Base-by-base conservation (phyloP, 2,797 vertebrate species). In the Chrysocyon brachyurus region DNA sequence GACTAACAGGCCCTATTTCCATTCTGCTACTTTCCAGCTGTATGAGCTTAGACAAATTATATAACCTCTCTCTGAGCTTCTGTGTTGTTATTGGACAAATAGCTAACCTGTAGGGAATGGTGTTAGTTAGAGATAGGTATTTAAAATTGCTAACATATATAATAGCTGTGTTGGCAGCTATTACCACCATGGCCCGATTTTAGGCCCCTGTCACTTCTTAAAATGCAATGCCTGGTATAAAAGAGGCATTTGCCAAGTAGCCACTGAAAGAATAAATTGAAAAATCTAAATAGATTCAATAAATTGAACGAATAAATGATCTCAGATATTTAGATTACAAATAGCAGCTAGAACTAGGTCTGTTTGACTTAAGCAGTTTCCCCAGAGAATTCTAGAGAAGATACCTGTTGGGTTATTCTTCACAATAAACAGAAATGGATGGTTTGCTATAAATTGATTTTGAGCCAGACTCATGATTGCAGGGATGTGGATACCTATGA, bases 391-490 rank as follows among this genome's bases (percentile, higher is more conserved):
- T 95, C n/a, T 83, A 54, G 31, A 40, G 88, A 90, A 57, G 11
- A 10, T 98, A 99, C 98, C 98, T 98, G 98, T 98, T 91, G 90
- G 88, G 12, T 97, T 98, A 92, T 98, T 93, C 97, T 97, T 98
- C 97, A 98, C 86, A 73, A 99, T 96, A 96, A 98, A 99, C 36
- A 99, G 77, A 95, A 99, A 99, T 10, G 98, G 98, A 56, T 15
- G 98, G 95, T 98, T 96, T 94, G 98, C 98, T 88, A 96, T 96
- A 97, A 99, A 98, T 24, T 90, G 96, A 46, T 98, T 98, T 61
- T 26, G 93, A 88, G 95, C 40, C 97, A 98, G 77, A 81, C 97
- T 99, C 98, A 99, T 99, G 66, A 98, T 98, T 12, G 31, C 88
- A 84, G 98, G 97, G 33, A 97, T 61, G 6, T 98, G 81, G 40